Base-by-base conservation (phyloP, 1,140 invertebrate species). In the Ridgeia piscesae region DNA sequence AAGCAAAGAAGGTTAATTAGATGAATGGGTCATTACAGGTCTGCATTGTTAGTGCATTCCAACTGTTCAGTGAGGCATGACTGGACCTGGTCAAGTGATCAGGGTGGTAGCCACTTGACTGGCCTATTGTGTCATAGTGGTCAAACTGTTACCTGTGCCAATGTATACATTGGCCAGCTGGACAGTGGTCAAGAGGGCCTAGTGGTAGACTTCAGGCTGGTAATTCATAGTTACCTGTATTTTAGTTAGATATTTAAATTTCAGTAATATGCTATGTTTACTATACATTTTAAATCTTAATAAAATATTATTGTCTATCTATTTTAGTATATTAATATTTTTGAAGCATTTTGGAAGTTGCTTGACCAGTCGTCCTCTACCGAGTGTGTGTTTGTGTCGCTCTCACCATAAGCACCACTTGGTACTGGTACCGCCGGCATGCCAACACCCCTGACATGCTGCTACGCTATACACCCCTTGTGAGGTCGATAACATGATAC, bases 401-500 rank as follows among this genome's bases (percentile, higher is more conserved):
- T 21, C 4, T 90, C 89, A 4, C 2, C 89, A 90, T 90, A 90
- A 90, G 89, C 89, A 90, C 89, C 89, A 90, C 33, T 90, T 90
- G 89, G 89, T 90, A 90, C 89, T 90, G 89, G 89, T 90, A 90
- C 35, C 89, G 89, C 14, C n/a, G 89, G 27, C 58, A 77, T 77
- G 58, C 58, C 58, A 21, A 77, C 58, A 77, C 58, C 6, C 58
- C 58, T 77, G 58, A 77, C 58, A 77, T 17, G 27, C 27, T 77
- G 17, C 58, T n/a, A n/a, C 58, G 58, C 58, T 77, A 77, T 27
- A 1, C 27, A 31, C 58, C 58, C 58, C 17, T 31, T 8, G 27
- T 42, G 58, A 21, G 27, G 58, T 77, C 27, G 58, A 77, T 77
- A 31, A 8, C 27, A 77, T 77, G 58, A 77, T 77, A 31, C 14